phyloP scores from a whole-genome alignment of 2,113 vertebrate species.

The Nansenia antarctica region DNA sequence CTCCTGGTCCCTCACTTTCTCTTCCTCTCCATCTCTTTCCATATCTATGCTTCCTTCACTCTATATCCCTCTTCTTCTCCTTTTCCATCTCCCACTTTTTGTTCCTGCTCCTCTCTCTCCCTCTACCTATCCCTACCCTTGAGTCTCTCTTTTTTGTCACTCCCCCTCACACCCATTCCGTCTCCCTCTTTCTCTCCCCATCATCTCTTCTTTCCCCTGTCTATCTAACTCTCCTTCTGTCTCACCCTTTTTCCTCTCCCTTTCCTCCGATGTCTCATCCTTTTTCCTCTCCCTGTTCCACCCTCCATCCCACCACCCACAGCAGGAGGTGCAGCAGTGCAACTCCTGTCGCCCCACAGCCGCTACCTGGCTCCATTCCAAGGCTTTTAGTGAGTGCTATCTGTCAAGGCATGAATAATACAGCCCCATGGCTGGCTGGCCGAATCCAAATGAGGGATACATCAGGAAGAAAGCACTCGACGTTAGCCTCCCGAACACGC shows the following conservation, averaged over 20 bases:
- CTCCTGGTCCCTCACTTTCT: conserved; percentile 45
- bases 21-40: conserved; percentile 60
- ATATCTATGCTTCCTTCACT: conserved; percentile 1
- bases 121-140: too few species aligned
- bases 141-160: background rate
- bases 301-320: conserved; percentile 2
- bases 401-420: conserved; percentile 99
- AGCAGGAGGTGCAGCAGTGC: conserved; percentile 73
- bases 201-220: background rate
- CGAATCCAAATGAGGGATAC: conserved; percentile 97
- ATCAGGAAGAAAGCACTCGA: conserved; percentile 95
- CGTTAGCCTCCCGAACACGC: conserved; percentile 88
- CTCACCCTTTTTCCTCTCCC: conserved; percentile 4
- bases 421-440: conserved; percentile 90
- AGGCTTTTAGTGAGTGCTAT: conserved; percentile 97
- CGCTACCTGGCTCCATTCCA: conserved; percentile 92
- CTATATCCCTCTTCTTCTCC: background rate
- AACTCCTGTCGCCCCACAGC: conserved; percentile 83
- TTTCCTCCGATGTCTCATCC: conserved; percentile 23
- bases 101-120: conserved; percentile 23
- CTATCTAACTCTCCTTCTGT: background rate
- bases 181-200: conserved; percentile 7
- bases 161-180: background rate
- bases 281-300: conserved; percentile 13
- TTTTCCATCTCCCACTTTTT: background rate